phyloP scores from a whole-genome alignment of 2,797 vertebrate genomes.

The Atherinosoma microstoma region DNA sequence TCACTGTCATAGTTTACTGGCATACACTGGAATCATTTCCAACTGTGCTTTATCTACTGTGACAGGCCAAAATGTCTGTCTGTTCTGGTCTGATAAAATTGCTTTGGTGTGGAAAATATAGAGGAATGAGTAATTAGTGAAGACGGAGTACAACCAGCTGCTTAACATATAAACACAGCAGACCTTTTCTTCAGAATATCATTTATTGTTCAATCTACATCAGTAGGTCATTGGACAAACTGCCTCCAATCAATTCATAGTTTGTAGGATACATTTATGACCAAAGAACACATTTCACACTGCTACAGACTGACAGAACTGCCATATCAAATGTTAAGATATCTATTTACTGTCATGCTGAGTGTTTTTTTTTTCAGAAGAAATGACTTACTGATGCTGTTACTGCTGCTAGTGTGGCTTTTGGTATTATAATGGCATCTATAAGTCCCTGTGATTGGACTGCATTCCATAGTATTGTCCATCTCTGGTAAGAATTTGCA shows the following conservation, averaged over 20 bases:
- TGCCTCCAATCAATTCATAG: slow-evolving; percentile 75
- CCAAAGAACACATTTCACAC: slow-evolving; percentile 86
- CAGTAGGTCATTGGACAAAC: slow-evolving; percentile 80
- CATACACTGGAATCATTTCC: background rate
- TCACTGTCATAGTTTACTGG: background rate
- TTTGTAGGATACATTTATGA: slow-evolving; percentile 85
- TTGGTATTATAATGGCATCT: slow-evolving; percentile 83
- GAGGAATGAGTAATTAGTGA: background rate
- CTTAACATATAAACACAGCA: slow-evolving; percentile 39
- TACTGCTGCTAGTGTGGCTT: slow-evolving; percentile 83
- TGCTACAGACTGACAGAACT: slow-evolving; percentile 85
- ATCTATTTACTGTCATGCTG: slow-evolving; percentile 88
- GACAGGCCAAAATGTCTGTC: background rate
- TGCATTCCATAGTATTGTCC: slow-evolving; percentile 81
- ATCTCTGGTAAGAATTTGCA: slow-evolving; percentile 74
- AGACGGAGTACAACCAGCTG: background rate
- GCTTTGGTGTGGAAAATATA: background rate
- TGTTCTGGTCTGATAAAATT: background rate
- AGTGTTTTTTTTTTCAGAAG: slow-evolving; percentile 77
- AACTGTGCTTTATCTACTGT: background rate
- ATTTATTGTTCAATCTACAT: slow-evolving; percentile 87
- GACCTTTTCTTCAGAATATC: slow-evolving; percentile 76
- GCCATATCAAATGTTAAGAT: slow-evolving; percentile 85
- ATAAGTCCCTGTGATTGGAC: slow-evolving; percentile 76
- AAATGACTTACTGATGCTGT: slow-evolving; percentile 82